These are phyloP conservation scores for Serripes groenlandicus DNA, from an alignment of 2,888 invertebrate species.

Conservation along the genomic window DNA sequence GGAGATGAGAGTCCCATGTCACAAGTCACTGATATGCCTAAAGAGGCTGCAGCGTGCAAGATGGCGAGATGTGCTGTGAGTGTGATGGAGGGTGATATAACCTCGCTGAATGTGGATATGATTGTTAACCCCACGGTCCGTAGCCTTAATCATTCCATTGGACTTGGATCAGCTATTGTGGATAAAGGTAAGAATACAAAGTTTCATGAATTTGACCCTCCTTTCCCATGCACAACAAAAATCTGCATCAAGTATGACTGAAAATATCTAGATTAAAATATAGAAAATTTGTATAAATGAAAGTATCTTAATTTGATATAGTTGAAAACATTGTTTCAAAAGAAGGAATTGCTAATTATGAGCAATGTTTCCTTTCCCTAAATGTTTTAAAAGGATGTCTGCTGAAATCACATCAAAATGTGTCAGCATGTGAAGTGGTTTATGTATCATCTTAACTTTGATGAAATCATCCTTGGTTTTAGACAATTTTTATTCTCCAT, in stretches of 20 bases:
- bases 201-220: no score
- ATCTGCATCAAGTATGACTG: no score
- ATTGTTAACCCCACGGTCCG: constrained; percentile 23
- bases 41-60: neutral
- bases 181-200: constrained; percentile 40
- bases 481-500: no score
- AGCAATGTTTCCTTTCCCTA: neutral
- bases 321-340: neutral
- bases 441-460: no score
- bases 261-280: no score
- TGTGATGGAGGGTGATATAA: constrained; percentile 23
- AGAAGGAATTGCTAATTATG: neutral
- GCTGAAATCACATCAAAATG: no score
- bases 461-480: no score
- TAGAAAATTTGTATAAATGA: no score
- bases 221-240: no score
- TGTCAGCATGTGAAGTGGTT: no score
- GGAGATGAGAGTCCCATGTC: neutral
- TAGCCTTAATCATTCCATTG: neutral
- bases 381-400: no score
- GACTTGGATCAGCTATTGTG: constrained; percentile 23
- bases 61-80: neutral
- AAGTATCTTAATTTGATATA: no score
- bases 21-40: neutral
- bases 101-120: constrained; percentile 1